These are phyloP conservation scores for Deroplatys truncata DNA, from an alignment of 2,888 invertebrate species.

Conservation along the genomic window DNA sequence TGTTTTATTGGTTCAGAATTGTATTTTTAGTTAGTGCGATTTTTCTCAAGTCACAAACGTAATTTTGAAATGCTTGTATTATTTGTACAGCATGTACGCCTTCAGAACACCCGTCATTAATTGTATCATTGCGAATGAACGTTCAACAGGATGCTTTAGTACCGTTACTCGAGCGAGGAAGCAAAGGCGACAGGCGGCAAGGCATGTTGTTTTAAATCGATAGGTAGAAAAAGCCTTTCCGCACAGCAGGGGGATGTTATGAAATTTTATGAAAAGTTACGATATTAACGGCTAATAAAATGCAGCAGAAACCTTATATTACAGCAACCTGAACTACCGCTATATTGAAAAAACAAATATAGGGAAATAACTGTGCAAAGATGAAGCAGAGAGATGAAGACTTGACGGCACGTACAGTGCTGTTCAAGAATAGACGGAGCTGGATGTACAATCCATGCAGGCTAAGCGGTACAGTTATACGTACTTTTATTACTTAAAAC, in stretches of 20 bases:
- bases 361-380: background rate
- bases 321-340: background rate
- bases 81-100: too few relatives aligned
- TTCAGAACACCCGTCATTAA: too few relatives aligned
- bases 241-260: background rate
- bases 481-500: too few relatives aligned
- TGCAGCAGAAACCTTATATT: slow-evolving; percentile 8
- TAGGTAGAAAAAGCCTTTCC: background rate
- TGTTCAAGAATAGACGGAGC: background rate
- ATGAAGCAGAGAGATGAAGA: background rate
- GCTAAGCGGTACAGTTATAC: too few relatives aligned
- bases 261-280: slow-evolving; percentile 12
- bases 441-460: background rate
- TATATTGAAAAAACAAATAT: slow-evolving; percentile 13
- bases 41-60: too few relatives aligned
- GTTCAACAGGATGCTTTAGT: background rate
- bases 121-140: background rate
- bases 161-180: background rate
- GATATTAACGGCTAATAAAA: slow-evolving; percentile 11
- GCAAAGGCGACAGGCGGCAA: background rate
- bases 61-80: too few relatives aligned
- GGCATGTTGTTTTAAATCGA: background rate
- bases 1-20: too few relatives aligned
- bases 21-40: too few relatives aligned
- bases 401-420: background rate